These are phyloP conservation scores for Plebejus argus DNA, from an alignment of 2,888 invertebrate species.

Conservation along the genomic window DNA sequence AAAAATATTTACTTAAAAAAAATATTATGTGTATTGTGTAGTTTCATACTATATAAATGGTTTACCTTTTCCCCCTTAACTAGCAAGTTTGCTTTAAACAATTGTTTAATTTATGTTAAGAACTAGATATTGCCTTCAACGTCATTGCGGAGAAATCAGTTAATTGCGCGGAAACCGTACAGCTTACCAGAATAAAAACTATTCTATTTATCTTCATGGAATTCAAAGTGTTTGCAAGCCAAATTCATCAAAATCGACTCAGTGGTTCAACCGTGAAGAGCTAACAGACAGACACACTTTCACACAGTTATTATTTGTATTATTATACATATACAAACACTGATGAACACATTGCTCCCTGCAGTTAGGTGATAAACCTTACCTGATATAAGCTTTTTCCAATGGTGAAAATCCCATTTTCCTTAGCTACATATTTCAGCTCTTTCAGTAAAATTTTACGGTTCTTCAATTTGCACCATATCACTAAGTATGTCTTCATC, in stretches of 20 bases:
- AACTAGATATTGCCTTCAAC: no score
- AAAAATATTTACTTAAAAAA: no score
- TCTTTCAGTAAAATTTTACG: not conserved
- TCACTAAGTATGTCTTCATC: not conserved
- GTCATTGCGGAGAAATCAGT: no score
- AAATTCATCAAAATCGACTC: not conserved
- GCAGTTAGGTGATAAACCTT: not conserved
- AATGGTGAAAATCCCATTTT: not conserved
- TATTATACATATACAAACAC: not conserved
- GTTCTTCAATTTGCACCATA: not conserved
- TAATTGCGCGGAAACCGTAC: no score
- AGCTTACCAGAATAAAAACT: no score
- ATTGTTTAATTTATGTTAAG: no score
- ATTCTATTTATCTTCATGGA: no score
- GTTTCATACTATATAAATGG: no score
- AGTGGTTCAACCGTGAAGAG: not conserved
- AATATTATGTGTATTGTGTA: no score
- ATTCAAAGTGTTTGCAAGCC: no score
- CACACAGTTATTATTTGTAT: not conserved
- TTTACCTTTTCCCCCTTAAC: no score
- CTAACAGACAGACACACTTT: not conserved
- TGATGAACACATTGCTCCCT: not conserved
- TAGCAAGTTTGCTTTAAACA: no score
- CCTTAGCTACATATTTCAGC: not conserved
- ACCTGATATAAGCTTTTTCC: not conserved